Percentiles rank a stretch among this genome's conserved stretches.
phyloP scores from a whole-genome alignment of 2,797 vertebrate species.

The Streptopelia turtur region DNA sequence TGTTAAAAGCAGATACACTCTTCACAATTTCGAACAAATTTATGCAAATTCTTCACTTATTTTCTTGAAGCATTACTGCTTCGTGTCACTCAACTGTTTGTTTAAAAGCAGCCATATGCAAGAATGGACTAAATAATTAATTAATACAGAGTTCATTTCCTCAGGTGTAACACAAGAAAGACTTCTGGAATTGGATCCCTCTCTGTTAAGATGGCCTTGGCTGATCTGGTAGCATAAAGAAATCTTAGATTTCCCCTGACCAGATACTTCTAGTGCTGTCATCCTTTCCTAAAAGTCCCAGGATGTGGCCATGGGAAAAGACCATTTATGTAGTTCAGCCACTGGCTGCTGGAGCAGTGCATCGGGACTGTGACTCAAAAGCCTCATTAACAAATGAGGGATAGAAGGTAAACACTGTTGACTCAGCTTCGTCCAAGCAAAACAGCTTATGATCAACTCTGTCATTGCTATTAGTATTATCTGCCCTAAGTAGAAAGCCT shows the following conservation, averaged over 20 bases:
- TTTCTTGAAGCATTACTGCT: background rate
- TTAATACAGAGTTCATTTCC: background rate
- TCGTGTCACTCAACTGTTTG: rapidly evolving
- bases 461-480: background rate
- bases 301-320: background rate
- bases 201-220: background rate
- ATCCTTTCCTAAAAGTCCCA: background rate
- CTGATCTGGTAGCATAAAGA: background rate
- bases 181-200: background rate
- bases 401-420: background rate
- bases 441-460: background rate
- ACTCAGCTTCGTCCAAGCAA: background rate
- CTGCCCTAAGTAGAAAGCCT: background rate
- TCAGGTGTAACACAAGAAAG: background rate
- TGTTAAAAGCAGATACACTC: background rate
- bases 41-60: background rate
- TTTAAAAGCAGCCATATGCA: background rate
- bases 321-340: background rate
- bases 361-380: background rate
- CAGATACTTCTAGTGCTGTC: background rate
- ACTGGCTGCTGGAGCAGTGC: background rate
- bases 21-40: background rate
- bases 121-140: background rate
- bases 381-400: background rate
- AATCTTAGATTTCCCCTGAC: background rate